These are phyloP conservation scores for Paratrypauchen microcephalus DNA, from an alignment of 2,797 vertebrate genomes.

Conservation along the genomic window DNA sequence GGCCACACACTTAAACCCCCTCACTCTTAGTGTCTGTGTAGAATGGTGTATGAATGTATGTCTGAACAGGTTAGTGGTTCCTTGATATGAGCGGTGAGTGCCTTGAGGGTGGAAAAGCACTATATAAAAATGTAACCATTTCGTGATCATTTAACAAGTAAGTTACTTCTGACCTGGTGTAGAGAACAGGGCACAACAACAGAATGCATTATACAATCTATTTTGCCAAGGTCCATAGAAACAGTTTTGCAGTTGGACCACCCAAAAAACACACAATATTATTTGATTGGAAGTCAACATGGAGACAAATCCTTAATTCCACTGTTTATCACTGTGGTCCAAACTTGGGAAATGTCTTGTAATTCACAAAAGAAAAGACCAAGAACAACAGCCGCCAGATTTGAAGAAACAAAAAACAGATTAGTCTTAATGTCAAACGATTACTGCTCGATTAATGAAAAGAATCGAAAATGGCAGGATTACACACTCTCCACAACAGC, in stretches of 20 bases:
- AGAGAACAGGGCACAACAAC: background rate
- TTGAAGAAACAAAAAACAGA: constrained; percentile 56
- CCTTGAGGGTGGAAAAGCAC: too few species aligned
- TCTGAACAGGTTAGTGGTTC: too few species aligned
- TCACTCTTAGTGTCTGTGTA: too few species aligned
- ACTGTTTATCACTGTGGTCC: constrained; percentile 6
- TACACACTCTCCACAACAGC: constrained; percentile 66
- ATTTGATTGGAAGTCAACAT: background rate
- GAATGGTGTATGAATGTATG: too few species aligned
- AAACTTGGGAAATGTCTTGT: constrained; percentile 6
- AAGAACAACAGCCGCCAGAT: constrained; percentile 45
- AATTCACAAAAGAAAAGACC: constrained; percentile 4
- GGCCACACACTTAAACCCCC: too few species aligned
- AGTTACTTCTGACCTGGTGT: too few species aligned
- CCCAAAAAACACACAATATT: background rate
- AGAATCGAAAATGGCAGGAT: constrained; percentile 63
- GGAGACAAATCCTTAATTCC: constrained; percentile 2
- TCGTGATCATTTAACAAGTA: too few species aligned
- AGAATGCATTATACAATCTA: background rate
- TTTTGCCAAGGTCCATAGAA: background rate
- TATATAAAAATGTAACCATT: too few species aligned
- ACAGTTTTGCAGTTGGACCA: background rate
- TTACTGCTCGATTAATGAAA: constrained; percentile 63
- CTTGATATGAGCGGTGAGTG: too few species aligned
- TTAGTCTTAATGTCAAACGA: constrained; percentile 65